A percentile compares a stretch with the other conserved stretches of the same genome.
phyloP scores from a whole-genome alignment of 1,140 invertebrate genomes.

The Drosophila simulans region DNA sequence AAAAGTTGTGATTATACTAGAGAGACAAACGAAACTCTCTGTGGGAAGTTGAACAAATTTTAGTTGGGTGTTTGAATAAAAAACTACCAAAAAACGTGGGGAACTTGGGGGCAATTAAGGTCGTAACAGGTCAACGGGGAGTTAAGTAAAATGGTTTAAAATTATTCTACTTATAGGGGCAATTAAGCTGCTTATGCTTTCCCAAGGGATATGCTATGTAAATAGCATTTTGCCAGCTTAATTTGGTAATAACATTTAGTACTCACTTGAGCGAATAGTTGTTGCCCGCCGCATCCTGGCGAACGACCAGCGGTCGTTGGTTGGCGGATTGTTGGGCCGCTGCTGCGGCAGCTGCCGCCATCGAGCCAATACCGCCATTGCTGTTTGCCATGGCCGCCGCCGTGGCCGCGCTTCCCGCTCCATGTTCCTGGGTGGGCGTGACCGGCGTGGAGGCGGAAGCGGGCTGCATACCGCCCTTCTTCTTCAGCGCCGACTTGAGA shows the following conservation, averaged over 20 bases:
- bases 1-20: conserved; percentile 33
- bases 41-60: conserved; percentile 19
- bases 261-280: conserved; percentile 88
- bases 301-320: conserved; percentile 87
- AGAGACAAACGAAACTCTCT: conserved; percentile 27
- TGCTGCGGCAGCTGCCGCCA: conserved; percentile 71
- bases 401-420: conserved; percentile 41
- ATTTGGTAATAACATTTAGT: neutral
- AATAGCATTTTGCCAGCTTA: too few relatives aligned
- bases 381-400: conserved; percentile 72
- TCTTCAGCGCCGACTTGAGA: conserved; percentile 96
- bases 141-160: conserved; percentile 37
- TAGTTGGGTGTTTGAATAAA: conserved; percentile 14
- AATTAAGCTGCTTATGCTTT: neutral
- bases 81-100: conserved; percentile 39
- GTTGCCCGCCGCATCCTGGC: conserved; percentile 87
- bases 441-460: conserved; percentile 80
- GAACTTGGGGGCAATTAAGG: neutral
- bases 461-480: conserved; percentile 87
- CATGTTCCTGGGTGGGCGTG: conserved; percentile 91
- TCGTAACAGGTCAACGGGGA: conserved; percentile 30
- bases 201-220: neutral
- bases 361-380: conserved; percentile 71
- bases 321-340: conserved; percentile 73
- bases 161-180: conserved; percentile 11